These are phyloP conservation scores for Grantiella picta DNA, from an alignment of 2,113 vertebrate species.

Conservation along the genomic window DNA sequence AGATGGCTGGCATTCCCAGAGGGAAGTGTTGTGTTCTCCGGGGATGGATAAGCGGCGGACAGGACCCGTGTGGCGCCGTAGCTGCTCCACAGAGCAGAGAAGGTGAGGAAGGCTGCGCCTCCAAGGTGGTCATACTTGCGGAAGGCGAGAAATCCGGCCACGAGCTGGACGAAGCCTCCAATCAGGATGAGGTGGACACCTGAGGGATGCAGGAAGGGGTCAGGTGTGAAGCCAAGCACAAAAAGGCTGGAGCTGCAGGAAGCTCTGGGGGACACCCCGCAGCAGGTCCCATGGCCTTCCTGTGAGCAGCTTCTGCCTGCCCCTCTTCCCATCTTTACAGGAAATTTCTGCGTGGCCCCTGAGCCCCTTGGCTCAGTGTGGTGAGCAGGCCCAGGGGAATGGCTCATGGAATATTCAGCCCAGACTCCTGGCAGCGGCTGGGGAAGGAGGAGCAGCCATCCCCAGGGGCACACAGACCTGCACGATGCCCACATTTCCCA, in stretches of 20 bases:
- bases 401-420: neutral
- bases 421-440: neutral
- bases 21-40: neutral
- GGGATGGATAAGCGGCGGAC: constrained; percentile 26
- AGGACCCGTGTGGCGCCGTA: constrained; percentile 82
- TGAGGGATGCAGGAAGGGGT: constrained; percentile 22
- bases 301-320: neutral
- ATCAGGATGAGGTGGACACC: constrained; percentile 87
- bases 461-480: neutral
- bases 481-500: neutral
- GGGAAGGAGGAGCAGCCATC: neutral
- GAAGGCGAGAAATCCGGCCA: constrained; percentile 85
- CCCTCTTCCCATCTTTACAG: neutral
- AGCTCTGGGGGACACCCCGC: neutral
- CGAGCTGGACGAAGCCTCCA: constrained; percentile 83
- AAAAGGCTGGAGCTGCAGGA: neutral
- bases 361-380: neutral
- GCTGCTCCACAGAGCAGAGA: constrained; percentile 86
- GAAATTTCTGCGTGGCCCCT: no score
- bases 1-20: neutral
- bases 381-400: neutral
- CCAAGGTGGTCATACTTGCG: constrained; percentile 87
- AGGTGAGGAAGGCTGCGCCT: constrained; percentile 83
- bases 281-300: neutral
- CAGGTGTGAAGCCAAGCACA: neutral